Evolutionary conservation across 2,888 invertebrate genomes (phyloP).

Genomic region (Morinoia aosen): DNA sequence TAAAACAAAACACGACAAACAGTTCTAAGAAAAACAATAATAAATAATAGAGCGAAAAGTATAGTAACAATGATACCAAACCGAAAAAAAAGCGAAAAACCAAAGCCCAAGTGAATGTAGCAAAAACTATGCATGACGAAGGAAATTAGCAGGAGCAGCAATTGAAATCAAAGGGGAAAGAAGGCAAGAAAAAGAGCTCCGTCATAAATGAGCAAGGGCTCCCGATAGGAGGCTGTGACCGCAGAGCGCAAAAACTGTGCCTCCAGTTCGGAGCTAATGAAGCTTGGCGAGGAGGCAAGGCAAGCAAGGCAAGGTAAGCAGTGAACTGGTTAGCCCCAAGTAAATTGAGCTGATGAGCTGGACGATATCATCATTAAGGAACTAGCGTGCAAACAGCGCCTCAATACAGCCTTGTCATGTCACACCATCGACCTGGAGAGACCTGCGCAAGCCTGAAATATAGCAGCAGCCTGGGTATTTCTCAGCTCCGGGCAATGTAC

Average conservation of each 20-base stretch:
- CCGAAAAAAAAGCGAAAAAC: neutral
- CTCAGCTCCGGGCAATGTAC: neutral
- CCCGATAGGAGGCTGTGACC: neutral
- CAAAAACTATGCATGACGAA: neutral
- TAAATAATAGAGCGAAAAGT: too few relatives aligned
- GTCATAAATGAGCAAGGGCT: conserved; percentile 11
- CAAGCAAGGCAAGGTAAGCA: conserved; percentile 50
- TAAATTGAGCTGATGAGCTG: conserved; percentile 46
- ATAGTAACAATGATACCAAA: neutral
- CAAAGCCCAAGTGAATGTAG: neutral
- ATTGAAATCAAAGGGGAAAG: neutral
- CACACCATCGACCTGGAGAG: conserved; percentile 14
- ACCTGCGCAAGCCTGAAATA: neutral
- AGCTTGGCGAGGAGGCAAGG: conserved; percentile 27
- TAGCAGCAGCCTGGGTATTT: neutral
- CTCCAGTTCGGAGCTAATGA: conserved; percentile 32
- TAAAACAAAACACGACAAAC: too few relatives aligned
- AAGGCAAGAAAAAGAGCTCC: neutral
- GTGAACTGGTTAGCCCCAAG: conserved; percentile 47
- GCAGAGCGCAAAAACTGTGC: neutral
- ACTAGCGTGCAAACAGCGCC: conserved; percentile 9
- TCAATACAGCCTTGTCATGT: conserved; percentile 23
- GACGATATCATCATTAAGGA: conserved; percentile 49
- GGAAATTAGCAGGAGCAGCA: neutral
- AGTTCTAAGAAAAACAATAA: too few relatives aligned